Conservation (phyloP, 2,113 vertebrate genomes). For the Tupaia tana region DNA sequence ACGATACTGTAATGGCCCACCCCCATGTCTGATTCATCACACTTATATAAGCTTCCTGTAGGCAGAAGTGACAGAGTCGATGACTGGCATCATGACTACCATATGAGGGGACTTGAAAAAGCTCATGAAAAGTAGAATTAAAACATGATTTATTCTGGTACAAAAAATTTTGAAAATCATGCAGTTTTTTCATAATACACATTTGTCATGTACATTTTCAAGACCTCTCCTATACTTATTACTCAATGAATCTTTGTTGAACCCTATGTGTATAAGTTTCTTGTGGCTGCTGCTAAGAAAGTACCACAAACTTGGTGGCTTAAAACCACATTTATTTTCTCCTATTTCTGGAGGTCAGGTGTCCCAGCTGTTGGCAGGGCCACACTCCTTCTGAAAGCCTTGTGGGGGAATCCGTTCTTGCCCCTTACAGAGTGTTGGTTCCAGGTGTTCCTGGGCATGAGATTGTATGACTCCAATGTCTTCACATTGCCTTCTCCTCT, state of each 20-base stretch:
- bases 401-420: background rate
- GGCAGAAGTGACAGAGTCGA: background rate
- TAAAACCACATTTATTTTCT: background rate
- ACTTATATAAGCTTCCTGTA: background rate
- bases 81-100: background rate
- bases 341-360: background rate
- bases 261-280: background rate
- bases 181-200: too few species aligned
- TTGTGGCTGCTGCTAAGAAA: background rate
- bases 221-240: background rate
- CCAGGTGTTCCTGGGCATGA: background rate
- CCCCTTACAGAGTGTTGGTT: background rate
- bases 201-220: too few species aligned
- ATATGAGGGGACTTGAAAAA: too few species aligned
- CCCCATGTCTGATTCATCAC: background rate
- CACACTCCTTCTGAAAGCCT: background rate
- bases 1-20: accelerated
- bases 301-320: background rate
- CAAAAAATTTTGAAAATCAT: too few species aligned
- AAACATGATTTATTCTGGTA: too few species aligned
- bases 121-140: too few species aligned
- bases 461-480: background rate
- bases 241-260: background rate
- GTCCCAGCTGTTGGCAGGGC: background rate
- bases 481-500: background rate